Conservation (phyloP, 2,888 invertebrate species). For the Odontocolon sp. region DNA sequence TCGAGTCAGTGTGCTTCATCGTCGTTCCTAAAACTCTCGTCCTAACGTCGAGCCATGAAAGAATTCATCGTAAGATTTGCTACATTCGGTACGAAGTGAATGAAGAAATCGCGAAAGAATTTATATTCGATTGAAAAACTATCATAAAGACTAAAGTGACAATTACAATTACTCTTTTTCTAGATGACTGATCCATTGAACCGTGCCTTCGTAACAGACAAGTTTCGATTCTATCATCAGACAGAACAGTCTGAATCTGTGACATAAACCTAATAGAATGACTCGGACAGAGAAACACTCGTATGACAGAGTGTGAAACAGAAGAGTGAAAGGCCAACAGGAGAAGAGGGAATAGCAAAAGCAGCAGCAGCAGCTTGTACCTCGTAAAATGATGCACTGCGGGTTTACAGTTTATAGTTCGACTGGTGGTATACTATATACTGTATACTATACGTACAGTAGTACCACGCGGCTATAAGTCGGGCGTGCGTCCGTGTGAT, state of each 20-base stretch:
- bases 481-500: slow-evolving; percentile 67
- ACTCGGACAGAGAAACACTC: slow-evolving; percentile 61
- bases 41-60: slow-evolving; percentile 4
- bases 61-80: slow-evolving; percentile 10
- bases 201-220: slow-evolving; percentile 1
- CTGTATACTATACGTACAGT: neutral
- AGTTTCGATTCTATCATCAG: neutral
- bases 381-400: slow-evolving; percentile 70
- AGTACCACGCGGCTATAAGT: neutral
- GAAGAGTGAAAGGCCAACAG: slow-evolving; percentile 38
- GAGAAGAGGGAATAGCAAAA: slow-evolving; percentile 40
- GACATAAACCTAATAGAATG: slow-evolving; percentile 71
- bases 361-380: slow-evolving; percentile 68
- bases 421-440: slow-evolving; percentile 57
- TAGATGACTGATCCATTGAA: neutral
- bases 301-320: slow-evolving; percentile 14
- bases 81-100: neutral
- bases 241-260: neutral
- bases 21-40: neutral
- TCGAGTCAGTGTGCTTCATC: slow-evolving; percentile 1
- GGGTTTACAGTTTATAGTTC: slow-evolving; percentile 77
- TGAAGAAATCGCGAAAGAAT: neutral
- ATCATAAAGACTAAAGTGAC: neutral
- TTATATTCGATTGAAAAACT: neutral
- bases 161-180: neutral